A percentile compares a stretch with the other conserved stretches of the same genome.
phyloP scores from a whole-genome alignment of 92 coral and sea anemone genomes.

The Epizoanthus fatuus region DNA sequence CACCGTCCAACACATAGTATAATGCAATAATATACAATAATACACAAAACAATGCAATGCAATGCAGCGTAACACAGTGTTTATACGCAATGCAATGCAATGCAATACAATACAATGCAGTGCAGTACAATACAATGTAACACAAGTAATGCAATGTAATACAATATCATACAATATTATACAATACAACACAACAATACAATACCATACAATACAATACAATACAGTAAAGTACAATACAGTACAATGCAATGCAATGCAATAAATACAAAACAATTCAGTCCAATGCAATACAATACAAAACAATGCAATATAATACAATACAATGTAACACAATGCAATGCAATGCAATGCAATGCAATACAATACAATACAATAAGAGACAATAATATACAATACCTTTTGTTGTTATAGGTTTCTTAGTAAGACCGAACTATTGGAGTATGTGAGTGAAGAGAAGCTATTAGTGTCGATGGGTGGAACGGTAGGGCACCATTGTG shows the following conservation, averaged over 20 bases:
- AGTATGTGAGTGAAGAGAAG: conserved; percentile 79
- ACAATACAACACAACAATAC: too few species aligned
- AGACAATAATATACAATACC: neutral
- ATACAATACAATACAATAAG: too few species aligned
- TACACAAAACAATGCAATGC: neutral
- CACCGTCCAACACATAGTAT: too few species aligned
- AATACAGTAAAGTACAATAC: neutral
- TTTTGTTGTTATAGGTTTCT: conserved; percentile 64
- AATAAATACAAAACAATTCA: too few species aligned
- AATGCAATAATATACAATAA: neutral
- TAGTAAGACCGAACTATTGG: conserved; percentile 72
- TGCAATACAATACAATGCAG: too few species aligned
- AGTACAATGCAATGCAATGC: too few species aligned
- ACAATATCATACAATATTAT: too few species aligned
- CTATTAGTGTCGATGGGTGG: conserved; percentile 82
- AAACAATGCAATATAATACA: neutral
- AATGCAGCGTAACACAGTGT: too few species aligned
- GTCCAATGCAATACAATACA: neutral
- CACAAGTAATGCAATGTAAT: too few species aligned
- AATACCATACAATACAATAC: too few species aligned
- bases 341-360: neutral
- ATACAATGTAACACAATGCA: too few species aligned
- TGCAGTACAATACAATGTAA: too few species aligned
- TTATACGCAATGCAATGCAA: neutral
- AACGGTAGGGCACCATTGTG: conserved; percentile 66